These are phyloP conservation scores for Torymus tubicola DNA, from an alignment of 2,888 invertebrate species.

Conservation along the genomic window DNA sequence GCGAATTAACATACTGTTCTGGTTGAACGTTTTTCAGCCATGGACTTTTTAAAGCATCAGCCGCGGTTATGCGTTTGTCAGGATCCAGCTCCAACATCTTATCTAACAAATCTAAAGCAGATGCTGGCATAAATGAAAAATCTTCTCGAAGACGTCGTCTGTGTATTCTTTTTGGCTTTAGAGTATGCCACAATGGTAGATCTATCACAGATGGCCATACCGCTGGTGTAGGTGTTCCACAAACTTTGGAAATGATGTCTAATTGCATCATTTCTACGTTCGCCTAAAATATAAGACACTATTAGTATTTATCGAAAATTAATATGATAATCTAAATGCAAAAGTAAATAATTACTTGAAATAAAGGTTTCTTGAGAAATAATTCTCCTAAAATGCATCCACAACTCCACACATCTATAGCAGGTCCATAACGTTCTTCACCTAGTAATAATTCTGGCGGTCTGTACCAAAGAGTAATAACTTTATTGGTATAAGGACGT, in stretches of 20 bases:
- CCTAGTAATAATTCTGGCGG: conserved; percentile 98
- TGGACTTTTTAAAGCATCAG: conserved; percentile 92
- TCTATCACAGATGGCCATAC: conserved; percentile 98
- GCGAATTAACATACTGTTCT: conserved; percentile 84
- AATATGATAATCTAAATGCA: conserved; percentile 3
- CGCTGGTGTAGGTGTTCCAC: conserved; percentile 97
- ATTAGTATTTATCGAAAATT: not conserved
- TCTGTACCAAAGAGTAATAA: conserved; percentile 99
- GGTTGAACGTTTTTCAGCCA: conserved; percentile 96
- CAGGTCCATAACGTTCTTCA: conserved; percentile 97
- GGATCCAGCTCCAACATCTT: conserved; percentile 98
- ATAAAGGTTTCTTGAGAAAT: conserved; percentile 96
- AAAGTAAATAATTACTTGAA: conserved; percentile 82
- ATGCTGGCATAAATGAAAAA: conserved; percentile 92
- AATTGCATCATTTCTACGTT: conserved; percentile 95
- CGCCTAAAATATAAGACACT: conserved; percentile 79
- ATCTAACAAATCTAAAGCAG: conserved; percentile 94
- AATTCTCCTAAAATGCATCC: conserved; percentile 99
- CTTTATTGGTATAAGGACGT: conserved; percentile 98
- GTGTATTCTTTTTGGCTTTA: conserved; percentile 94
- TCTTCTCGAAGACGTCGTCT: conserved; percentile 93
- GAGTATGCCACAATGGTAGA: conserved; percentile 92
- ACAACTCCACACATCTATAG: conserved; percentile 99
- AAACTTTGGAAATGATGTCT: conserved; percentile 94
- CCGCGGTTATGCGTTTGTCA: conserved; percentile 93